phyloP scores from a whole-genome alignment of 2,888 invertebrate species.

The Andrena praecox region DNA sequence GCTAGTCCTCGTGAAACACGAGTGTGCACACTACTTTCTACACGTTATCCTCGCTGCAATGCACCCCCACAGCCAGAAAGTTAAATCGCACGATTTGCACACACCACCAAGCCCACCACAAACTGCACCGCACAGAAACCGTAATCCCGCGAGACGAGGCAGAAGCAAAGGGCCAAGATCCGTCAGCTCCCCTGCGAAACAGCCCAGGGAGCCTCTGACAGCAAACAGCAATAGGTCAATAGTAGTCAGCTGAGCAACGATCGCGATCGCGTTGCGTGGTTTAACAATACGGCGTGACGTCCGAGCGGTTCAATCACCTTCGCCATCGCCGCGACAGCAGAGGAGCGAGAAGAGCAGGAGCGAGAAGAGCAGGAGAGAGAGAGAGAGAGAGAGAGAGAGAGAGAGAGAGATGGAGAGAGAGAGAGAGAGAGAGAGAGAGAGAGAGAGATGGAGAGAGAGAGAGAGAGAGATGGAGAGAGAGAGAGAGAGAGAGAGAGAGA shows the following conservation, averaged over 20 bases:
- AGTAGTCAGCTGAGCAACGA: conserved; percentile 64
- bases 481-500: neutral
- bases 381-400: neutral
- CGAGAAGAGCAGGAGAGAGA: no score
- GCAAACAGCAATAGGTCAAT: conserved; percentile 62
- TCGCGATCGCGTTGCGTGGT: conserved; percentile 51
- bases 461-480: no score
- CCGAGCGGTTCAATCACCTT: conserved; percentile 64
- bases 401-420: neutral
- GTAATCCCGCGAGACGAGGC: neutral
- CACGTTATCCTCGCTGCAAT: neutral
- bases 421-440: neutral
- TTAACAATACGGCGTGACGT: conserved; percentile 59
- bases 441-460: no score
- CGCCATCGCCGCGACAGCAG: conserved; percentile 12
- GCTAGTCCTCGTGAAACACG: neutral
- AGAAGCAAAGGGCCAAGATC: neutral
- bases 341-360: neutral
- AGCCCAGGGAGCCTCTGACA: conserved; percentile 35
- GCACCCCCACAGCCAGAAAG: conserved; percentile 11
- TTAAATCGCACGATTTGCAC: conserved; percentile 14
- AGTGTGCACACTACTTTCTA: neutral
- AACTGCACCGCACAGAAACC: neutral
- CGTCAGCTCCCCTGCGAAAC: conserved; percentile 21
- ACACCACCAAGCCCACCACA: conserved; percentile 4